Base-by-base conservation (phyloP, 2,888 invertebrate species). In the Octonoba sinensis region DNA sequence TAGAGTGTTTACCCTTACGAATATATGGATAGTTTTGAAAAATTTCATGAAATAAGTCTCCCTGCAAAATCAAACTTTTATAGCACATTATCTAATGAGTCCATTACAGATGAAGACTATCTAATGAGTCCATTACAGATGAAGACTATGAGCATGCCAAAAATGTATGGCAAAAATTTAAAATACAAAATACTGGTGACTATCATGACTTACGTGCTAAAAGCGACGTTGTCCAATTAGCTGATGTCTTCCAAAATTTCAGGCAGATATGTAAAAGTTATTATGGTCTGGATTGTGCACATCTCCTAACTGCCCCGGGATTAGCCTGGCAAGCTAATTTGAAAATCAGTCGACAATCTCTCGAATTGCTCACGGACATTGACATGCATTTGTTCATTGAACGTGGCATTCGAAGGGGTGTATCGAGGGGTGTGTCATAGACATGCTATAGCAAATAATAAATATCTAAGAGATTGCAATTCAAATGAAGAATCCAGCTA, bases 301-400 rank as follows among this genome's bases (percentile, higher is more conserved):
- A 71, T 22, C 27, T 71, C 3, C 12, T 49, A 8, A 71, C 71
- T 24, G 6, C 60, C 0, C 24, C 71, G 0, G 86, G 86, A 15
- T 82, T 87, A 54, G 82, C 86, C 20, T 88, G 87, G 87, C 85
- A 86, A 84, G 86, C 86, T n/a, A 84, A 83, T 78, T 24, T 87
- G n/a, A 87, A 87, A 84, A 84, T 83, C 24, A 86, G 86, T n/a
- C 66, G 74, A 62, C 84, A 86, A 27, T 46, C 85, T 66, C 75
- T 87, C 27, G 84, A 87, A 75, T 72, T 86, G 24, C 71, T 87
- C 11, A 83, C 83, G 47, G 86, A 87, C 75, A 74, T 81, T 44
- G 85, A 87, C 51, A 85, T 83, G 85, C 84, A 85, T 27, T 56
- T 85, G 11, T 85, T 87, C 56, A 70, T 86, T 77, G 86, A 86